These are phyloP conservation scores for Centropristis striata DNA, from an alignment of 2,113 vertebrate genomes.

Conservation along the genomic window DNA sequence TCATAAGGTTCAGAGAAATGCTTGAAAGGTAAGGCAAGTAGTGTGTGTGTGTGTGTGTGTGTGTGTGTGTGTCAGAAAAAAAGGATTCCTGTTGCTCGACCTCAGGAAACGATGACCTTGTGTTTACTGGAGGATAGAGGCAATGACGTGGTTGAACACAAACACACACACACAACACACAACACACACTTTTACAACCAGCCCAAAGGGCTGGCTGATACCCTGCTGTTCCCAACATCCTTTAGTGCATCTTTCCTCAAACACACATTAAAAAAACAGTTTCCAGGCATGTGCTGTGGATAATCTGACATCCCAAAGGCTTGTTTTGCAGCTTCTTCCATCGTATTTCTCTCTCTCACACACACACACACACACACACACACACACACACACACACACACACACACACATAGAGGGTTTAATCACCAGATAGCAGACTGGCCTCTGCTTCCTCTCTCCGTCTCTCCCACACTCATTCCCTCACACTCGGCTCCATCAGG, in stretches of 20 bases:
- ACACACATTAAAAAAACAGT: constrained; percentile 9
- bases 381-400: constrained; percentile 13
- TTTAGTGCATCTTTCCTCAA: background rate
- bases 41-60: too few relatives aligned
- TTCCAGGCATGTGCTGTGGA: constrained; percentile 34
- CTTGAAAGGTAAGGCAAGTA: background rate
- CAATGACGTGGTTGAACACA: background rate
- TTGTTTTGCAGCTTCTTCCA: constrained; percentile 50
- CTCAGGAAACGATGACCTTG: constrained; percentile 18
- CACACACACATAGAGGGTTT: constrained; percentile 10
- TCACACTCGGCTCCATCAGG: constrained; percentile 32
- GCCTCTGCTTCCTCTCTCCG: constrained; percentile 54
- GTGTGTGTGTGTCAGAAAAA: too few relatives aligned
- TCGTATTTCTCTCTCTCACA: constrained; percentile 11
- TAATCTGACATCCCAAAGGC: constrained; percentile 53
- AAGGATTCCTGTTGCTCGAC: constrained; percentile 7
- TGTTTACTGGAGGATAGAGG: constrained; percentile 3
- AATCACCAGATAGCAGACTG: constrained; percentile 72
- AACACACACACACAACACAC: too few relatives aligned
- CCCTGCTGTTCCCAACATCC: background rate
- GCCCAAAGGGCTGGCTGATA: background rate
- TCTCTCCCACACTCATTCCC: constrained; percentile 52
- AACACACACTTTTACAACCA: background rate
- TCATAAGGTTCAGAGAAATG: background rate
- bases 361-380: background rate